phyloP scores from a whole-genome alignment of 2,113 vertebrate species.

The Bombycilla garrulus region DNA sequence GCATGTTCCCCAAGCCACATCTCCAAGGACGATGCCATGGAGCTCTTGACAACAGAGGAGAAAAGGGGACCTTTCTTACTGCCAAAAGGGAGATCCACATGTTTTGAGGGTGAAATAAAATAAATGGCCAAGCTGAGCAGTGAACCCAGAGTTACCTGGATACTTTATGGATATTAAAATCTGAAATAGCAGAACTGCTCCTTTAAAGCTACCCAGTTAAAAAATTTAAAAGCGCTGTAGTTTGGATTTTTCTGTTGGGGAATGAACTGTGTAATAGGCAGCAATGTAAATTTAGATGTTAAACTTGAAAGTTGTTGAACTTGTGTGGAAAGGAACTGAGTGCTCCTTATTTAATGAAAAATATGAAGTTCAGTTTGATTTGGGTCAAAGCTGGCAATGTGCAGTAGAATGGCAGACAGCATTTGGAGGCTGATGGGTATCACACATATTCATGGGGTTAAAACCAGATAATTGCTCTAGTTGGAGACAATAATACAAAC shows the following conservation, averaged over 20 bases:
- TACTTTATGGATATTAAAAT: slow-evolving; percentile 38
- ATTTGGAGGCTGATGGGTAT: not conserved
- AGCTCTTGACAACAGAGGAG: not conserved
- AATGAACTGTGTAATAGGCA: not conserved
- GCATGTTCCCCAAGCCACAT: slow-evolving; percentile 26
- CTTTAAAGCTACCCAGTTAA: not conserved
- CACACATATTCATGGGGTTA: not conserved
- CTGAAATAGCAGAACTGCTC: not conserved
- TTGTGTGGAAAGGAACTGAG: not conserved
- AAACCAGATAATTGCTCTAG: not conserved
- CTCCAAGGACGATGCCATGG: not conserved
- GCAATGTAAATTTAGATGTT: not conserved
- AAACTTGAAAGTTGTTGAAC: not conserved
- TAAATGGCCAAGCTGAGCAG: slow-evolving; percentile 26
- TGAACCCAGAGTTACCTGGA: slow-evolving; percentile 29
- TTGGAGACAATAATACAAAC: not conserved
- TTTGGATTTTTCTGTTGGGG: slow-evolving; percentile 10
- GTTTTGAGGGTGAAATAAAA: slow-evolving; percentile 58
- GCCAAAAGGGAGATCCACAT: slow-evolving; percentile 67
- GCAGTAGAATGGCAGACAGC: not conserved
- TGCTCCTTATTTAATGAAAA: not conserved
- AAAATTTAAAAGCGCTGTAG: not conserved
- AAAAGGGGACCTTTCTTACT: slow-evolving; percentile 47
- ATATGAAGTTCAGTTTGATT: not conserved
- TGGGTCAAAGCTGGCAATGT: not conserved